Evolutionary conservation across 2,888 invertebrate genomes (phyloP), one percentile per base, ranked within the genome.

Genomic region (Anthoptus insignis): DNA sequence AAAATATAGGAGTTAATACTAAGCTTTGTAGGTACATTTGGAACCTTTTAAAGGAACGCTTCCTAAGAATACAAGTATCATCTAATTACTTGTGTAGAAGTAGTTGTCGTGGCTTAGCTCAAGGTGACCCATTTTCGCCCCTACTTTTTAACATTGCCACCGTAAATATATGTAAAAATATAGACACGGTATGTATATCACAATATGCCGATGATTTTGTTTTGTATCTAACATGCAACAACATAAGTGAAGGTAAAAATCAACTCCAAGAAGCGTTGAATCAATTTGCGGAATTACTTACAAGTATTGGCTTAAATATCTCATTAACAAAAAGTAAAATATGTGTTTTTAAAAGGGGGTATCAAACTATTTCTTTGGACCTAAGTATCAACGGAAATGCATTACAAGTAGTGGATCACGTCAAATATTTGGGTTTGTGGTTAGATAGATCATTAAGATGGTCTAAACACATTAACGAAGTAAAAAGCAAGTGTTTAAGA

Each of bases 321-420:
- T 47, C 47, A 3, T 21, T 19, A 11, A 21, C 21, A 47, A 47
- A 47, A 13, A 47, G 47, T 22, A 47, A 47, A 47, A 13, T 47
- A 47, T 47, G 47, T 22, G 13, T 47, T 47, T 47, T 47, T 47
- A 47, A 47, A 19, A 47, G 19, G 11, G 47, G 47, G 1, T 19
- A 47, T 13, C 22, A 7, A 47, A 21, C 11, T 21, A n/a, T n/a
- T n/a, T n/a, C n/a, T n/a, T n/a, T n/a, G n/a, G n/a, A n/a, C n/a
- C n/a, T n/a, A n/a, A n/a, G n/a, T n/a, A n/a, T n/a, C n/a, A n/a
- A n/a, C n/a, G n/a, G n/a, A n/a, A n/a, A n/a, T n/a, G n/a, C 19
- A 8, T 45, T 7, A 4, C 45, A n/a, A 5, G 16, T 27, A 9
- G 45, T 45, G 4, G 19, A 14, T 19, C 19, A 19, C 14, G 45